Percentiles rank a stretch among this genome's conserved stretches.
phyloP scores from a whole-genome alignment of 92 coral and sea anemone species.

The Micromussa lordhowensis region DNA sequence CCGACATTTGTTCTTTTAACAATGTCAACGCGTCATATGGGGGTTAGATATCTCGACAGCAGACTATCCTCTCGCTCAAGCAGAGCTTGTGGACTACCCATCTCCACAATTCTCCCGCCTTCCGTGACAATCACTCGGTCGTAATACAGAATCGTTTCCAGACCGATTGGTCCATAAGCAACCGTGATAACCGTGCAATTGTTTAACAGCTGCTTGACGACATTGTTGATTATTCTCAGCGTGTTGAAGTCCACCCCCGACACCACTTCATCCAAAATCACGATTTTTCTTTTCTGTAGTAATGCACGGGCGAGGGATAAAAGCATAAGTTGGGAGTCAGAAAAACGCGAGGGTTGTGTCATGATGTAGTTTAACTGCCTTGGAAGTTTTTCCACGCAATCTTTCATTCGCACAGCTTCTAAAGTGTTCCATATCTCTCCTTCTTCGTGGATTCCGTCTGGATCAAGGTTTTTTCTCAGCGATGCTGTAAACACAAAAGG shows the following conservation, averaged over 20 bases:
- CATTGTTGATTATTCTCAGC: constrained; percentile 42
- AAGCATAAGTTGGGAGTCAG: constrained; percentile 39
- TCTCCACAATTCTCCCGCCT: constrained; percentile 45
- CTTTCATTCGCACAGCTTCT: constrained; percentile 54
- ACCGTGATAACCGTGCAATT: constrained; percentile 54
- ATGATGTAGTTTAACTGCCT: constrained; percentile 44
- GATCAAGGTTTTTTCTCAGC: constrained; percentile 60
- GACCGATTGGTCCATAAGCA: constrained; percentile 31
- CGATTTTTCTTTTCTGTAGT: constrained; percentile 42
- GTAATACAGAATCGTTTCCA: constrained; percentile 49
- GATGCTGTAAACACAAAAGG: constrained; percentile 59
- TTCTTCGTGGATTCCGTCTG: constrained; percentile 53
- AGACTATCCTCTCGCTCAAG: constrained; percentile 43
- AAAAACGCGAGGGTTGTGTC: constrained; percentile 22
- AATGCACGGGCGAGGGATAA: constrained; percentile 50
- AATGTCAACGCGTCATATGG: not conserved
- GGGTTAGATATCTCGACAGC: constrained; percentile 27
- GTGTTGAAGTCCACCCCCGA: constrained; percentile 43
- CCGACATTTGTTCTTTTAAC: not conserved
- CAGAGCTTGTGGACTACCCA: constrained; percentile 43
- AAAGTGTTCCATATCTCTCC: constrained; percentile 57
- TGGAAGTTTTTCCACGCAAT: constrained; percentile 36
- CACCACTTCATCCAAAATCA: constrained; percentile 54
- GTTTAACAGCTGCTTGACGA: constrained; percentile 30
- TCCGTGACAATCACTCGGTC: constrained; percentile 65